A percentile compares a stretch with the other conserved stretches of the same genome.
These are phyloP conservation scores for Globia sparganii DNA, from an alignment of 2,888 invertebrate genomes.

Conservation along the genomic window DNA sequence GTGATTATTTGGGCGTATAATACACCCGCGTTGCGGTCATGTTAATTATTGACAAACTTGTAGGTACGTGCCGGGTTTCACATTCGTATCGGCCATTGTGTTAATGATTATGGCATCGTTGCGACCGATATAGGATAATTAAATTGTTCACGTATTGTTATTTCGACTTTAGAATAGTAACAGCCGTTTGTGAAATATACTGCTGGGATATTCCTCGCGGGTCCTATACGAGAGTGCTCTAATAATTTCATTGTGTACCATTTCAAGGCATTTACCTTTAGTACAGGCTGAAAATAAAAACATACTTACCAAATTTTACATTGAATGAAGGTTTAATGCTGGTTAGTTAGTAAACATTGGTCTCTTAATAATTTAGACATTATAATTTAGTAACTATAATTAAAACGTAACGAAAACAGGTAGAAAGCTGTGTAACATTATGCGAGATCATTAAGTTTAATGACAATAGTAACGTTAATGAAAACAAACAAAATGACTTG, in stretches of 20 bases:
- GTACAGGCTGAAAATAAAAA: constrained; percentile 1
- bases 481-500: constrained; percentile 62
- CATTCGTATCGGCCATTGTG: constrained; percentile 61
- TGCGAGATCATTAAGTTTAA: constrained; percentile 52
- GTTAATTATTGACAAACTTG: constrained; percentile 74
- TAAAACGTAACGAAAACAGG: constrained; percentile 35
- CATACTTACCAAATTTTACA: background rate
- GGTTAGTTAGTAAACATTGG: constrained; percentile 14
- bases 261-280: constrained; percentile 12
- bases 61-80: constrained; percentile 55
- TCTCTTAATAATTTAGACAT: constrained; percentile 21
- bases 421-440: constrained; percentile 50
- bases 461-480: constrained; percentile 57
- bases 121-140: constrained; percentile 66
- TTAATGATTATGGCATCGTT: constrained; percentile 70
- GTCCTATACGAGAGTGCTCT: constrained; percentile 14
- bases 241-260: constrained; percentile 15
- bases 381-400: constrained; percentile 38
- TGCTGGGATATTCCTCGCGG: constrained; percentile 38
- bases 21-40: constrained; percentile 68
- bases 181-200: constrained; percentile 22
- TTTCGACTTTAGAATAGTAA: constrained; percentile 50
- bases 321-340: constrained; percentile 7
- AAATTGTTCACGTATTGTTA: constrained; percentile 61
- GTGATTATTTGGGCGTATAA: constrained; percentile 71